Conservation (phyloP, 2,888 invertebrate genomes). For the Antitype chi region DNA sequence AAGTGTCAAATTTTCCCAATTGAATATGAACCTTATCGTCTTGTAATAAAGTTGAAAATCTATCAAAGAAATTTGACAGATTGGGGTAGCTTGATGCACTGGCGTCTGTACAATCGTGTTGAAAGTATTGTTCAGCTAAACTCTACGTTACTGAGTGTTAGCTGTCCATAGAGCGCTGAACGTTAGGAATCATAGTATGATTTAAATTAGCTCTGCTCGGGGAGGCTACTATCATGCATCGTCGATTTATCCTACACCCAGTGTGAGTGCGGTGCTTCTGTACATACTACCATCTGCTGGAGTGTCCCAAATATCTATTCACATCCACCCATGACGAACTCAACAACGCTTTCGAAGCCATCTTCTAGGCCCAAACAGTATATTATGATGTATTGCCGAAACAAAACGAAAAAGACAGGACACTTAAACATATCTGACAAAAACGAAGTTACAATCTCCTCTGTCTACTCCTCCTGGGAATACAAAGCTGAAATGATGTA, state of each 20-base stretch:
- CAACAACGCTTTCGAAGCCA: background rate
- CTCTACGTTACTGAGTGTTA: background rate
- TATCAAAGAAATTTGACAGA: too few relatives aligned
- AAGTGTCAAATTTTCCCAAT: too few relatives aligned
- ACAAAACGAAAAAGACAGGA: background rate
- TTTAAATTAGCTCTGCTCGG: background rate
- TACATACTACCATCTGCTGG: too few relatives aligned
- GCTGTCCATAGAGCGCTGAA: too few relatives aligned
- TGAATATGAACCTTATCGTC: too few relatives aligned
- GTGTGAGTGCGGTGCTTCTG: too few relatives aligned
- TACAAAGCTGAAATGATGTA: slow-evolving; percentile 1
- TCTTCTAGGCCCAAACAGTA: background rate
- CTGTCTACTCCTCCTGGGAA: background rate
- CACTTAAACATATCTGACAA: background rate
- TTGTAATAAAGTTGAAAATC: too few relatives aligned
- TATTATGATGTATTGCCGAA: background rate
- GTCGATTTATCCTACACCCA: background rate
- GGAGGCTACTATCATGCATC: background rate
- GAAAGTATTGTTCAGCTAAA: background rate
- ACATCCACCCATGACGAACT: background rate
- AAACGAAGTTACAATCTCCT: background rate
- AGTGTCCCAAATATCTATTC: background rate
- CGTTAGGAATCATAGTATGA: background rate
- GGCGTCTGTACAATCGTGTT: background rate
- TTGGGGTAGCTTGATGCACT: too few relatives aligned